Percentiles rank a stretch among this genome's conserved stretches.
Conservation (phyloP, 2,888 invertebrate genomes). For the Amaurobius ferox region DNA sequence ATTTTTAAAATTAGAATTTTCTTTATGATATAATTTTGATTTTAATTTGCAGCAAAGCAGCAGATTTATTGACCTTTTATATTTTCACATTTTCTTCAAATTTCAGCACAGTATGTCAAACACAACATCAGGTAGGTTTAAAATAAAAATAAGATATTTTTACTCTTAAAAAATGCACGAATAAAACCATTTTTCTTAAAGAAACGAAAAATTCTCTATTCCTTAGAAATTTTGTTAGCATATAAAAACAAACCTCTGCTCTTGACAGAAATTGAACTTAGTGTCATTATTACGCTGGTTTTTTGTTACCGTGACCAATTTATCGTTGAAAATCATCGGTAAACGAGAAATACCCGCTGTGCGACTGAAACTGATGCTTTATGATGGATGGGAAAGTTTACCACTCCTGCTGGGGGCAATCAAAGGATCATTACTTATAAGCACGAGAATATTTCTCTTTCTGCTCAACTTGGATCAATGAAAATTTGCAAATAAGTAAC, state of each 20-base stretch:
- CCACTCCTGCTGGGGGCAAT: conserved; percentile 29
- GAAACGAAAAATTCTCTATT: not conserved
- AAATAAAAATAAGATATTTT: too few species aligned
- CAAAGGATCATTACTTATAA: conserved; percentile 54
- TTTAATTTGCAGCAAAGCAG: too few species aligned
- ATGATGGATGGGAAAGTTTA: conserved; percentile 41
- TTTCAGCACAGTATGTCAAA: too few species aligned
- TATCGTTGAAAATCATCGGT: conserved; percentile 50
- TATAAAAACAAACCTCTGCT: conserved; percentile 28
- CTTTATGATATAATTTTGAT: too few species aligned
- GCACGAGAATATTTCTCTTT: not conserved
- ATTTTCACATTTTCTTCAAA: too few species aligned
- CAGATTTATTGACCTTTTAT: too few species aligned
- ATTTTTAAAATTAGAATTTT: too few species aligned
- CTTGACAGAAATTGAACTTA: conserved; percentile 55
- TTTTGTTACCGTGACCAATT: conserved; percentile 46
- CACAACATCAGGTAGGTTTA: too few species aligned
- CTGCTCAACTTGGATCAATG: not conserved
- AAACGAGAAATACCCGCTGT: conserved; percentile 34
- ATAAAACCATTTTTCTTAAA: not conserved
- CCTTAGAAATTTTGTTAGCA: conserved; percentile 21
- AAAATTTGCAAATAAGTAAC: not conserved
- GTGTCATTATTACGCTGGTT: conserved; percentile 43
- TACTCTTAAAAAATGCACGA: too few species aligned
- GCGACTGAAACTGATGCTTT: conserved; percentile 43